Percentiles rank a stretch among this genome's conserved stretches.
These are phyloP conservation scores for Oreochromis grahami DNA, from an alignment of 2,797 vertebrate species.

Conservation along the genomic window DNA sequence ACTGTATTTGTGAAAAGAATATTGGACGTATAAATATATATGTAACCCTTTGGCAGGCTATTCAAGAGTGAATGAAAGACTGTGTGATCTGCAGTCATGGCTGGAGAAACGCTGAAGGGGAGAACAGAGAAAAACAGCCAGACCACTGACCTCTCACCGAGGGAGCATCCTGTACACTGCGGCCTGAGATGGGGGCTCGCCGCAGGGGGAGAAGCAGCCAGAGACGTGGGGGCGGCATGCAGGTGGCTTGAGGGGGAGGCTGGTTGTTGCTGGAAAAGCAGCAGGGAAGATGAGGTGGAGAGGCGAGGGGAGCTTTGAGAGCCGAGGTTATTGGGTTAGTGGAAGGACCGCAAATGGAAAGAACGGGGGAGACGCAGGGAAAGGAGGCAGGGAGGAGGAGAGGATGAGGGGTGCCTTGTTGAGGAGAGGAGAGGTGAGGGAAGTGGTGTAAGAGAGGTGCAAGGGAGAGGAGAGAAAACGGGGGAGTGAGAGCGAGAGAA, in stretches of 20 bases:
- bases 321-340: constrained; percentile 44
- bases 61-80: constrained; percentile 10
- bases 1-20: background rate
- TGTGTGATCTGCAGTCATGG: constrained; percentile 39
- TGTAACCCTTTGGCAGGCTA: constrained; percentile 26
- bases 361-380: background rate
- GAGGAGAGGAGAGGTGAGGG: constrained; percentile 25
- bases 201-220: background rate
- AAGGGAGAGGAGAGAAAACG: constrained; percentile 30
- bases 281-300: constrained; percentile 9
- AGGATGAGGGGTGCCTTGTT: background rate
- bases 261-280: constrained; percentile 15
- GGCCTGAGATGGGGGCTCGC: constrained; percentile 12
- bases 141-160: constrained; percentile 53
- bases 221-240: background rate
- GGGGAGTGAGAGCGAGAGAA: constrained; percentile 29
- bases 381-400: background rate
- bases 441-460: constrained; percentile 46
- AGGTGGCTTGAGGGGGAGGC: background rate
- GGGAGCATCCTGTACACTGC: constrained; percentile 45
- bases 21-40: background rate
- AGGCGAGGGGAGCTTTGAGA: constrained; percentile 24
- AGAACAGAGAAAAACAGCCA: constrained; percentile 41
- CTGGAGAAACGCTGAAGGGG: constrained; percentile 26
- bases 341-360: constrained; percentile 2